Percentiles rank a stretch among this genome's conserved stretches.
Conservation (phyloP, 2,888 invertebrate genomes). For the Andrena dorsata region DNA sequence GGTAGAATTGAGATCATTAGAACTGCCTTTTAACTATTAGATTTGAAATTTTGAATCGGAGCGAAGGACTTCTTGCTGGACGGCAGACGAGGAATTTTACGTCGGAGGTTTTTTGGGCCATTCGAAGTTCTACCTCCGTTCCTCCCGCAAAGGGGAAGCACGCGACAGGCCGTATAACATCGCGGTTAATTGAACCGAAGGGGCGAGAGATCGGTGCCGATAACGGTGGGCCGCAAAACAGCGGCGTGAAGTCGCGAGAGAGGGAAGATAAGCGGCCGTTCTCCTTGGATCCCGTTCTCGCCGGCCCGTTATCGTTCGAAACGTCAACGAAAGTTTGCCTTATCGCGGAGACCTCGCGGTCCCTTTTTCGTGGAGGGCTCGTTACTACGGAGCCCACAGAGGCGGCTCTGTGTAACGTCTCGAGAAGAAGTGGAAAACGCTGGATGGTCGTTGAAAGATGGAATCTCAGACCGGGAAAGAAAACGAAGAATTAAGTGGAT, state of each 20-base stretch:
- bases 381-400: conserved; percentile 41
- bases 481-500: conserved; percentile 54
- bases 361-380: conserved; percentile 57
- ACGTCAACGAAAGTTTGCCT: conserved; percentile 82
- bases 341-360: conserved; percentile 74
- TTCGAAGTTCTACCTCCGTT: too few species aligned
- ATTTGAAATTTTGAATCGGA: too few species aligned
- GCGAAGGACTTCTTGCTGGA: too few species aligned
- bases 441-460: conserved; percentile 60
- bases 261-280: conserved; percentile 62
- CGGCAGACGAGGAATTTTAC: too few species aligned
- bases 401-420: conserved; percentile 26
- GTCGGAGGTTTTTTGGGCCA: too few species aligned
- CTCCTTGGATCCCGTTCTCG: conserved; percentile 50
- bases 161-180: conserved; percentile 46
- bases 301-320: conserved; percentile 78
- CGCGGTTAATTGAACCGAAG: conserved; percentile 59
- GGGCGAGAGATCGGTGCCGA: conserved; percentile 38
- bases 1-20: too few species aligned
- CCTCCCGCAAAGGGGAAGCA: neutral
- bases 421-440: conserved; percentile 53
- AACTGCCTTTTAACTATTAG: too few species aligned
- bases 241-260: conserved; percentile 45
- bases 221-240: conserved; percentile 57
- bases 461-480: conserved; percentile 49